These are phyloP conservation scores for Stichodactyla mertensii DNA, from an alignment of 64 coral and sea anemone genomes.

Conservation along the genomic window DNA sequence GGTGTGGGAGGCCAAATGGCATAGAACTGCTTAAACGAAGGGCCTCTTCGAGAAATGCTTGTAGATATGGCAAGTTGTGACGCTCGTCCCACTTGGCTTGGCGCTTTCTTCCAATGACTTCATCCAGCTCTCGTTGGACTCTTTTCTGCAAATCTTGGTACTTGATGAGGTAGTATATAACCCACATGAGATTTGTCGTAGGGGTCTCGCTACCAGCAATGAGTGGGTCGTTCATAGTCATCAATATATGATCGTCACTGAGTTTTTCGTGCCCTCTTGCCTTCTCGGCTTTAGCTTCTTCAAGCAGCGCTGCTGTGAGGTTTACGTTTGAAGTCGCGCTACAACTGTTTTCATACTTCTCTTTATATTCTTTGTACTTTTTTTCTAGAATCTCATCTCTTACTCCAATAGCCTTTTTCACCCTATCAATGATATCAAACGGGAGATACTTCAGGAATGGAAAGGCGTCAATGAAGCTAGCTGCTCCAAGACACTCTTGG, in stretches of 20 bases:
- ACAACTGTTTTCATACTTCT: conserved; percentile 11
- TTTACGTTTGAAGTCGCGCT: not conserved
- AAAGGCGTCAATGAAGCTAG: conserved; percentile 51
- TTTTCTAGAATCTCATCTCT: conserved; percentile 56
- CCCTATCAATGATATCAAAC: conserved; percentile 19
- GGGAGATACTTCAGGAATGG: conserved; percentile 44
- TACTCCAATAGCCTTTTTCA: not conserved
- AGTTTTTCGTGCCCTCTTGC: not conserved
- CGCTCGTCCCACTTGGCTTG: conserved; percentile 34
- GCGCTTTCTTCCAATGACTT: conserved; percentile 21
- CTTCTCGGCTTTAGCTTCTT: not conserved
- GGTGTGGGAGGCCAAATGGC: conserved; percentile 39
- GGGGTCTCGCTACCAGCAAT: conserved; percentile 59
- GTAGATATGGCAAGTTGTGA: conserved; percentile 47
- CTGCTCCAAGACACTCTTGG: conserved; percentile 26
- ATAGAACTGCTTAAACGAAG: conserved; percentile 22
- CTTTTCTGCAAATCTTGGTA: conserved; percentile 48
- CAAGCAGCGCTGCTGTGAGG: not conserved
- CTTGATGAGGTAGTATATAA: conserved; percentile 27
- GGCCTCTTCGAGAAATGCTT: conserved; percentile 54
- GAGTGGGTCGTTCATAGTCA: conserved; percentile 55
- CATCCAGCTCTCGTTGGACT: conserved; percentile 46
- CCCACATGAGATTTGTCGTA: conserved; percentile 20
- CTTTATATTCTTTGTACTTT: conserved; percentile 44
- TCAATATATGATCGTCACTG: conserved; percentile 47